Evolutionary conservation across 64 coral and sea anemone genomes (phyloP).

Genomic region (Trachythela sp.): DNA sequence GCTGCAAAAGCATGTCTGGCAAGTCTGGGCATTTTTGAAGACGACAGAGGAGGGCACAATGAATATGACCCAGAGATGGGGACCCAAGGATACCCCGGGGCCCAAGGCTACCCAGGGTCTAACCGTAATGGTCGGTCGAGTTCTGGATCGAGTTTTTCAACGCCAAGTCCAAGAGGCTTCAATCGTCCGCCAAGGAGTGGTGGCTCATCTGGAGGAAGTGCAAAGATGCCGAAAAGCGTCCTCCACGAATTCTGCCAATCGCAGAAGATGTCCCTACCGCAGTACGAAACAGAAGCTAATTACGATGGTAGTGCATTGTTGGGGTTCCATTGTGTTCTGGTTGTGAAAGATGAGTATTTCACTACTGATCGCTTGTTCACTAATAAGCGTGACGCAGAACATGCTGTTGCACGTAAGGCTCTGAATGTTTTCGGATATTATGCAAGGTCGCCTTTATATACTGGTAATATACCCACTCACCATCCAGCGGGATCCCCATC

Average conservation of each 20-base stretch:
- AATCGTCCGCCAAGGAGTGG: background rate
- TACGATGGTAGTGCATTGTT: slow-evolving; percentile 31
- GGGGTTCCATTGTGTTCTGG: slow-evolving; percentile 1
- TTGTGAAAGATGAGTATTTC: slow-evolving; percentile 41
- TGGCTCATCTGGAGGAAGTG: background rate
- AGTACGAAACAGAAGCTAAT: slow-evolving; percentile 33
- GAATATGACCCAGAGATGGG: background rate
- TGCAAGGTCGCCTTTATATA: slow-evolving; percentile 8
- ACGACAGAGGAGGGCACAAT: background rate
- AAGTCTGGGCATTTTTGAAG: slow-evolving; percentile 26
- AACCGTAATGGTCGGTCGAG: no score
- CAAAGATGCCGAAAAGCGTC: background rate
- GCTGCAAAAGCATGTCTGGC: slow-evolving; percentile 39
- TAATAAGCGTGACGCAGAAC: slow-evolving; percentile 32
- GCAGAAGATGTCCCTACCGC: slow-evolving; percentile 21
- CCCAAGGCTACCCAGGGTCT: background rate
- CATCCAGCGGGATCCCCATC: background rate
- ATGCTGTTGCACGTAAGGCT: background rate
- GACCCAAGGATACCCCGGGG: background rate
- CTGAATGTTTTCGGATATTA: background rate
- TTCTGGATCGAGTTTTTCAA: background rate
- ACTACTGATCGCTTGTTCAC: slow-evolving; percentile 23
- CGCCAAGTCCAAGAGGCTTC: background rate
- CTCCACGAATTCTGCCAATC: slow-evolving; percentile 30
- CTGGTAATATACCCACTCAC: background rate